Base-by-base conservation (phyloP, 2,113 vertebrate genomes). In the Prolemur simus region DNA sequence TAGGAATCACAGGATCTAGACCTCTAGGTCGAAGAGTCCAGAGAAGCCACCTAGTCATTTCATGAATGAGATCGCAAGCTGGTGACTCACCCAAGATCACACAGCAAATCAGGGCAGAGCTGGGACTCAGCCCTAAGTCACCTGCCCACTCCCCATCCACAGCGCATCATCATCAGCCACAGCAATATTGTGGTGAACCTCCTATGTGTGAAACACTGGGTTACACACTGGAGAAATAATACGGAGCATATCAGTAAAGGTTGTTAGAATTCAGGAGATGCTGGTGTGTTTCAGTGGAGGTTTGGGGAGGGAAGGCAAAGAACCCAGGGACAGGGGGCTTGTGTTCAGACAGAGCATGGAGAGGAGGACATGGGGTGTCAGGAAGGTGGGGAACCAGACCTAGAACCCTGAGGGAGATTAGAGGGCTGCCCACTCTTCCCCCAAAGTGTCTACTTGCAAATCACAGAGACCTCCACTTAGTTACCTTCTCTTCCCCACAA, bases 121-220 rank as follows among this genome's bases (percentile, higher is more conserved):
- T 9, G 34, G 68, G 32, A 14, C 54, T 74, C 15, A 64, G 68
- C 27, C 66, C 34, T 34, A 15, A 7, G 4, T 27, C 88, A 56
- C 63, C 10, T 6, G 52, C 39, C 6, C 23, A 2, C 25, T 27
- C 25, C 42, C 42, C 11, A 21, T 32, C 5, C 32, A 17, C 18
- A 25, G 14, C 6, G 42, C 87, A 17, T 56, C 3, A 0, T 21
- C 0, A 5, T 47, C 60, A 32, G 29, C 56, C 0, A 0, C 2
- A 6, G 18, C 27, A 34, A 10, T 32, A 23, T 27, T 21, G 15
- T 20, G 63, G 80, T 42, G 5, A 18, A 8, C 52, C 89, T 87
- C 42, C 88, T 76, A 10, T 14, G 21, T 11, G 20, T 15, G 25
- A 73, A 69, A 54, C 13, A 10, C 73, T n/a, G 5, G 45, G 25